A percentile compares a stretch with the other conserved stretches of the same genome.
Conservation (phyloP, 2,888 invertebrate genomes). For the Heliconius sara region DNA sequence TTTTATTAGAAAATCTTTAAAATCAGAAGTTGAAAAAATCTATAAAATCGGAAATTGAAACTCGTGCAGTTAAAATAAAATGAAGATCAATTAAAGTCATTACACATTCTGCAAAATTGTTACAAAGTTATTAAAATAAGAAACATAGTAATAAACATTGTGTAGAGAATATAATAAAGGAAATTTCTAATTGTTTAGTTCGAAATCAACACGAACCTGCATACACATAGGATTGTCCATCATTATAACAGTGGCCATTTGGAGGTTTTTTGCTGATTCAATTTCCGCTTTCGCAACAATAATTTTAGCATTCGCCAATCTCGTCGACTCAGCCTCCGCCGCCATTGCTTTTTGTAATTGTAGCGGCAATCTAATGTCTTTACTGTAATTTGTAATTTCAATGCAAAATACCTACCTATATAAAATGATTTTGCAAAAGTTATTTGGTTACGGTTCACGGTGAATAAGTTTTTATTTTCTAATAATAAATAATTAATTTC, state of each 20-base stretch:
- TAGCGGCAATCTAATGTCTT: slow-evolving; percentile 63
- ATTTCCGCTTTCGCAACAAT: slow-evolving; percentile 87
- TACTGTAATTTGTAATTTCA: slow-evolving; percentile 54
- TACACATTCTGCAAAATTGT: not conserved
- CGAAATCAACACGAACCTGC: slow-evolving; percentile 61
- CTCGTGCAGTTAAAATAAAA: slow-evolving; percentile 7
- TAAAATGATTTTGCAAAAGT: not conserved
- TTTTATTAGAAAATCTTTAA: slow-evolving; percentile 1
- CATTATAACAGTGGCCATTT: slow-evolving; percentile 85
- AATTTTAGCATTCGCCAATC: slow-evolving; percentile 86
- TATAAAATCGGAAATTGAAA: not conserved
- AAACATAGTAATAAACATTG: not conserved
- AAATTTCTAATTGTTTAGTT: slow-evolving; percentile 14
- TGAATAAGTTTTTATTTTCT: not conserved
- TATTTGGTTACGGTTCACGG: not conserved
- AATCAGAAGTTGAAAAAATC: not conserved
- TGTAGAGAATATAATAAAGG: not conserved
- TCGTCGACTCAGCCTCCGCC: slow-evolving; percentile 85
- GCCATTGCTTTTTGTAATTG: slow-evolving; percentile 86
- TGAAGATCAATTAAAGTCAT: not conserved
- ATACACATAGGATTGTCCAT: slow-evolving; percentile 80
- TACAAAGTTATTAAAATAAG: slow-evolving; percentile 5
- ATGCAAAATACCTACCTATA: not conserved
- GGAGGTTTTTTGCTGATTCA: slow-evolving; percentile 84
- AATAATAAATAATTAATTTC: not conserved